A percentile compares a stretch with the other conserved stretches of the same genome.
These are phyloP conservation scores for Rhombomys opimus DNA, from an alignment of 2,113 vertebrate genomes.

Conservation along the genomic window DNA sequence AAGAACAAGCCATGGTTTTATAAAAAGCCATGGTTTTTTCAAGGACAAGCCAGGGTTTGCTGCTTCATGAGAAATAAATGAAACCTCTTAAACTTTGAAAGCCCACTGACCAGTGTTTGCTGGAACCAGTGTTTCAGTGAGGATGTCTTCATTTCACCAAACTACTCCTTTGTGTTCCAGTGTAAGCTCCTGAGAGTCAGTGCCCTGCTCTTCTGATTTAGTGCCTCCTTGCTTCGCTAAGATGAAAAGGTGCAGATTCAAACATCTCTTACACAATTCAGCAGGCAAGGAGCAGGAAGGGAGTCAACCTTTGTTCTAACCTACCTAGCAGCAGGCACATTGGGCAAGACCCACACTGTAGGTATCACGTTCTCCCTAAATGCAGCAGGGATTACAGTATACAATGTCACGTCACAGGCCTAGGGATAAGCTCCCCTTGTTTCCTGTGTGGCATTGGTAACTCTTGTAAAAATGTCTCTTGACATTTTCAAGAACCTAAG, in stretches of 20 bases:
- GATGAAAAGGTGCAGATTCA: not conserved
- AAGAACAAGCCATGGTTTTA: not conserved
- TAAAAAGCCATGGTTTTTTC: not conserved
- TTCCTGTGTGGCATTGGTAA: constrained; percentile 50
- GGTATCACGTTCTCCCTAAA: not conserved
- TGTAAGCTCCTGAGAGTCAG: not conserved
- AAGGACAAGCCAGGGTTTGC: not conserved
- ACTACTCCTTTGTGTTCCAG: not conserved
- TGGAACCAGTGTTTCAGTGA: not conserved
- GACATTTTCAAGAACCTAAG: constrained; percentile 44
- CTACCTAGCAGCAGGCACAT: constrained; percentile 10
- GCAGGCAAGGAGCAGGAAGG: not conserved
- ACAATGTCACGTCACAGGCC: not conserved
- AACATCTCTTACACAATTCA: not conserved
- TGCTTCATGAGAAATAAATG: not conserved
- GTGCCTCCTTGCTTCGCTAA: not conserved
- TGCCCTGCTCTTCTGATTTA: not conserved
- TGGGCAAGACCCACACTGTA: not conserved
- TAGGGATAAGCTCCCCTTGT: constrained; percentile 33
- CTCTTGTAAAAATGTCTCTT: constrained; percentile 53
- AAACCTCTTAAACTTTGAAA: constrained; percentile 9
- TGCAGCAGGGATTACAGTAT: not conserved
- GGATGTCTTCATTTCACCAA: not conserved
- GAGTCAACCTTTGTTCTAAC: constrained; percentile 54
- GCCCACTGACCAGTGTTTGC: not conserved